A percentile compares a stretch with the other conserved stretches of the same genome.
phyloP scores from a whole-genome alignment of 2,797 vertebrate species.

The Enteromius paludinosus region DNA sequence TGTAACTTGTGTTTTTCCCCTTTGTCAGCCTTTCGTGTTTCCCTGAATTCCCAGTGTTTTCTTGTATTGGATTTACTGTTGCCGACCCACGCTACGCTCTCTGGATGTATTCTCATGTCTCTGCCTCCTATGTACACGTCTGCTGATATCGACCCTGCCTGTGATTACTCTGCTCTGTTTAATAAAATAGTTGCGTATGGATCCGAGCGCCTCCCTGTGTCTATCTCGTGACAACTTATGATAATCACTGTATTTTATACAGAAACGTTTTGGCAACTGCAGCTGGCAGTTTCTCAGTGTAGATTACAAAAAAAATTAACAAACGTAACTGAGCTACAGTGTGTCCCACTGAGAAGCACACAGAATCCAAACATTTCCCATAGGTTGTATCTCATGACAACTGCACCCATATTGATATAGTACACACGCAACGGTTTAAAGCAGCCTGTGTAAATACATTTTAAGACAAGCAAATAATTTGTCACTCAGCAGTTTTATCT shows the following conservation, averaged over 20 bases:
- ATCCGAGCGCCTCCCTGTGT: too few species aligned
- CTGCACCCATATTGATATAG: constrained; percentile 25
- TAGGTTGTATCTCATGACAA: background rate
- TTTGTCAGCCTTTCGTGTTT: too few species aligned
- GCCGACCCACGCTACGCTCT: too few species aligned
- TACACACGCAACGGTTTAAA: constrained; percentile 4
- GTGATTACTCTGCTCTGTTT: too few species aligned
- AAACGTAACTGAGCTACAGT: background rate
- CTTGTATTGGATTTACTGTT: too few species aligned
- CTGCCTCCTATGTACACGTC: too few species aligned
- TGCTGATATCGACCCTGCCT: too few species aligned
- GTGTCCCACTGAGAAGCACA: background rate
- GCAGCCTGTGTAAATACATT: background rate
- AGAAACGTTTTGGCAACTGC: background rate
- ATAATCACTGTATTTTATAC: background rate
- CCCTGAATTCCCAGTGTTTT: too few species aligned
- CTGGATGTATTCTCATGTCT: too few species aligned
- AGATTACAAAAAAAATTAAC: background rate
- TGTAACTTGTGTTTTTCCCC: too few species aligned
- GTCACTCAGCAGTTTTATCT: background rate
- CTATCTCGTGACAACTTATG: too few species aligned
- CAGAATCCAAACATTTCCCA: background rate
- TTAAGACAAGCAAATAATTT: background rate
- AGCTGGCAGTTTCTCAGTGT: background rate
- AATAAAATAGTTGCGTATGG: too few species aligned